These are phyloP conservation scores for Ophioninae sp. DNA, from an alignment of 2,888 invertebrate species.

Conservation along the genomic window DNA sequence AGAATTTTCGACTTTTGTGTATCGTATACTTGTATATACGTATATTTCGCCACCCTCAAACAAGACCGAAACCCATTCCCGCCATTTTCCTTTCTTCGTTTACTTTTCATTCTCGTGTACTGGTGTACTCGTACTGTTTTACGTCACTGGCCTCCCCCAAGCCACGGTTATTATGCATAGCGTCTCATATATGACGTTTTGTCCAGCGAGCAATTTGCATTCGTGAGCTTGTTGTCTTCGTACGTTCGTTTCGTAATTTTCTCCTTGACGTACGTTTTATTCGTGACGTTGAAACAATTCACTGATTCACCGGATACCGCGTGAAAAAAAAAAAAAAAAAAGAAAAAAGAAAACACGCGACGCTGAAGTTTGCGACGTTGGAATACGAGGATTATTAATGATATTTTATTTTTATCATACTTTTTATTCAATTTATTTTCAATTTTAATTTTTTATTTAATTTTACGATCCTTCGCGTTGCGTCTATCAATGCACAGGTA, in stretches of 20 bases:
- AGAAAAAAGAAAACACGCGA: too few species aligned
- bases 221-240: slow-evolving; percentile 69
- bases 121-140: background rate
- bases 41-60: background rate
- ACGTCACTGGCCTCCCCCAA: background rate
- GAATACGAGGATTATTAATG: too few species aligned
- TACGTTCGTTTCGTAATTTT: background rate
- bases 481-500: too few species aligned
- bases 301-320: too few species aligned
- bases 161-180: background rate
- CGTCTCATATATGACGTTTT: background rate
- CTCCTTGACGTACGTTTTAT: slow-evolving; percentile 52
- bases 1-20: slow-evolving; percentile 65
- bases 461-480: too few species aligned
- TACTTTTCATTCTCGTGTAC: background rate
- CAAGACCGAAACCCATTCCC: slow-evolving; percentile 30
- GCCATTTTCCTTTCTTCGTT: slow-evolving; percentile 38
- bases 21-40: slow-evolving; percentile 31
- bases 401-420: too few species aligned
- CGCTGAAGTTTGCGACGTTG: too few species aligned
- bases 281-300: too few species aligned
- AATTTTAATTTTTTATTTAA: too few species aligned
- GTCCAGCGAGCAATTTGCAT: slow-evolving; percentile 70
- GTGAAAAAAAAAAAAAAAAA: too few species aligned
- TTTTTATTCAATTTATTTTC: too few species aligned